Conservation (phyloP, 2,797 vertebrate species). For the Poecilia wingei region DNA sequence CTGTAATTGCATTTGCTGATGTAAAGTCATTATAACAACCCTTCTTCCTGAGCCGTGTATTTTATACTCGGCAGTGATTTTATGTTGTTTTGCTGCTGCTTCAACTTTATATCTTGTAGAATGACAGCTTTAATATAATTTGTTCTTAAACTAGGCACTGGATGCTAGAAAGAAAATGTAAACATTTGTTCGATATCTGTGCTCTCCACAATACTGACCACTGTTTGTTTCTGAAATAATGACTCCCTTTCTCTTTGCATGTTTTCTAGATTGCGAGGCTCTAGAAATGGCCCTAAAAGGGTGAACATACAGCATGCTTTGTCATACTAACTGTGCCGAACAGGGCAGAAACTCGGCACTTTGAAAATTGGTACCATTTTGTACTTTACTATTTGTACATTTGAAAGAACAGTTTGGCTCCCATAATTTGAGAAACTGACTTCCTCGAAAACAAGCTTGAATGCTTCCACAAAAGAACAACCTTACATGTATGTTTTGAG, state of each 20-base stretch:
- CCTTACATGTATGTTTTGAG: not conserved
- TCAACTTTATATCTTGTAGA: not conserved
- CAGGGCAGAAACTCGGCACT: not conserved
- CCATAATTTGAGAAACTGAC: not conserved
- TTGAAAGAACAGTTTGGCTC: not conserved
- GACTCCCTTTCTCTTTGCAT: not conserved
- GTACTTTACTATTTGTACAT: not conserved
- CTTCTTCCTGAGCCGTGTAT: constrained; percentile 1
- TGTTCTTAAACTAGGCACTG: not conserved
- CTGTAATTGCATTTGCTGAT: constrained; percentile 47
- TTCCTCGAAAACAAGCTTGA: not conserved
- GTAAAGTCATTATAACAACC: constrained; percentile 32
- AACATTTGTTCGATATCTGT: not conserved
- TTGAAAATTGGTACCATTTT: not conserved
- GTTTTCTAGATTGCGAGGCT: not conserved
- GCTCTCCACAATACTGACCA: not conserved
- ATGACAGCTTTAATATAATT: not conserved
- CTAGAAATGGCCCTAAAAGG: not conserved
- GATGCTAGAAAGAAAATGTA: not conserved
- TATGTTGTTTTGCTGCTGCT: not conserved
- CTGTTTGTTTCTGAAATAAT: not conserved
- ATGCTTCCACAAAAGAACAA: not conserved
- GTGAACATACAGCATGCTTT: not conserved
- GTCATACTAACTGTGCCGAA: not conserved
- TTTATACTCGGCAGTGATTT: not conserved